These are phyloP conservation scores for Eumerus sabulonum DNA, from an alignment of 2,888 invertebrate genomes.

Conservation along the genomic window DNA sequence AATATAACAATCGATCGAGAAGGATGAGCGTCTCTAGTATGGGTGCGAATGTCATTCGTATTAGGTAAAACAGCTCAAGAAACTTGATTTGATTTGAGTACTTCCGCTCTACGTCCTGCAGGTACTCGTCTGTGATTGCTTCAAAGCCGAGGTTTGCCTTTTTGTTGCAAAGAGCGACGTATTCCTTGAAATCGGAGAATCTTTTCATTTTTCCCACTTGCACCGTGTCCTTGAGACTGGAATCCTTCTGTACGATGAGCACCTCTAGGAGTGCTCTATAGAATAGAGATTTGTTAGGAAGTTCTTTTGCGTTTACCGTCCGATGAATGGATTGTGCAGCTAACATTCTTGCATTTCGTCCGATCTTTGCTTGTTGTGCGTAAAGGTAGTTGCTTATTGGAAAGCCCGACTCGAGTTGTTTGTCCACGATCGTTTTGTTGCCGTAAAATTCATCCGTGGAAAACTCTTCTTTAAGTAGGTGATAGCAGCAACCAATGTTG, in stretches of 20 bases:
- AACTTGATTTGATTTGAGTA: slow-evolving; percentile 80
- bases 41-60: slow-evolving; percentile 88
- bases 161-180: slow-evolving; percentile 84
- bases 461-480: slow-evolving; percentile 84
- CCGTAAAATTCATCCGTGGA: slow-evolving; percentile 75
- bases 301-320: slow-evolving; percentile 80
- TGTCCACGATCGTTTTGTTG: slow-evolving; percentile 73
- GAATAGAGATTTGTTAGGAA: slow-evolving; percentile 84
- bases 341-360: slow-evolving; percentile 90
- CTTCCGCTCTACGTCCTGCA: slow-evolving; percentile 78
- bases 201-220: slow-evolving; percentile 84
- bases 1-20: slow-evolving; percentile 88
- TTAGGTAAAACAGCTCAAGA: slow-evolving; percentile 87
- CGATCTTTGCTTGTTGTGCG: slow-evolving; percentile 80
- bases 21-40: slow-evolving; percentile 90
- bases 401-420: slow-evolving; percentile 80
- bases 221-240: slow-evolving; percentile 78
- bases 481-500: slow-evolving; percentile 95
- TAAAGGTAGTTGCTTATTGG: slow-evolving; percentile 84
- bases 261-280: slow-evolving; percentile 89
- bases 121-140: slow-evolving; percentile 79
- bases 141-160: slow-evolving; percentile 80
- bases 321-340: slow-evolving; percentile 91
- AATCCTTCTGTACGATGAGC: slow-evolving; percentile 79
- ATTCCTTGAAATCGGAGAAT: slow-evolving; percentile 83